Percentiles rank a stretch among this genome's conserved stretches.
Conservation (phyloP, 2,797 vertebrate species). For the Mastacembelus armatus region DNA sequence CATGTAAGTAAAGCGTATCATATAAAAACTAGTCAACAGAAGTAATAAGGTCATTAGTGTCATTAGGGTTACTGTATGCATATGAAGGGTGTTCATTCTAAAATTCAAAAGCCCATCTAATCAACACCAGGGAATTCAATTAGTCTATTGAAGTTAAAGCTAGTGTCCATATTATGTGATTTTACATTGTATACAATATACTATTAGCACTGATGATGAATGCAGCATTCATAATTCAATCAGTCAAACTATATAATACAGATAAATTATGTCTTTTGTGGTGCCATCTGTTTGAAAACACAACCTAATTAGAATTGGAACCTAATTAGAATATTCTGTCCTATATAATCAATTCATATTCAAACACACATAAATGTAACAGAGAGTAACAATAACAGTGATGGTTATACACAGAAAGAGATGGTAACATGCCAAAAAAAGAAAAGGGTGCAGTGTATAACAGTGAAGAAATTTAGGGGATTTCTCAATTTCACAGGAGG, state of each 20-base stretch:
- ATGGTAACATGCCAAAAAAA: background rate
- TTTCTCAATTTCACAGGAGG: slow-evolving; percentile 16
- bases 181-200: background rate
- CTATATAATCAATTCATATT: background rate
- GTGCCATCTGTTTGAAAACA: slow-evolving; percentile 10
- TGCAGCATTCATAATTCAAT: slow-evolving; percentile 16
- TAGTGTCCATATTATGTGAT: slow-evolving; percentile 1
- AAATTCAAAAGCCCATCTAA: slow-evolving; percentile 21
- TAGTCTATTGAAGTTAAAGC: slow-evolving; percentile 21
- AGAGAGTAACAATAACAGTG: background rate
- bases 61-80: slow-evolving; percentile 23
- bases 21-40: slow-evolving; percentile 29
- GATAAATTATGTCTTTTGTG: background rate
- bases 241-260: background rate
- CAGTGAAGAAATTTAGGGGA: slow-evolving; percentile 15
- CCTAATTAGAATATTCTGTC: background rate
- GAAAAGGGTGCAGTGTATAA: background rate
- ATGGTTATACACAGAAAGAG: background rate
- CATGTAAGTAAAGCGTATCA: slow-evolving; percentile 6
- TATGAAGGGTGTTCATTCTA: slow-evolving; percentile 29
- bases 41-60: slow-evolving; percentile 17
- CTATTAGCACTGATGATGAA: background rate
- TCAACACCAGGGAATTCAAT: slow-evolving; percentile 30
- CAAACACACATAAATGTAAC: slow-evolving; percentile 5
- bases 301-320: too few species aligned